phyloP scores from a whole-genome alignment of 2,888 invertebrate species.

The Harpalus rubripes region DNA sequence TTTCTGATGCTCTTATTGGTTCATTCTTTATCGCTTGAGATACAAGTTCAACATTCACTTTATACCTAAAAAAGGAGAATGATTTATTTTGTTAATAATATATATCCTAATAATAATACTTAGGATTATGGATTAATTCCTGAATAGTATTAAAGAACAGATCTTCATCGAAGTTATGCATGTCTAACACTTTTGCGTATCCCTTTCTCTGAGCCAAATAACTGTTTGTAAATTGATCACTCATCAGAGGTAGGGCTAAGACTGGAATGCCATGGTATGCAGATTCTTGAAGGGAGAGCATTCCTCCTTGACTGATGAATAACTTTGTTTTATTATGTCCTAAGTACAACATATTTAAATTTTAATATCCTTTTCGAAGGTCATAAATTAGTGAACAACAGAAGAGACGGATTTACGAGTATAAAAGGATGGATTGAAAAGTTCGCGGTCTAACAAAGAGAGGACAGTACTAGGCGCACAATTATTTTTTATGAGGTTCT shows the following conservation, averaged over 20 bases:
- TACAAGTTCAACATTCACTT: not conserved
- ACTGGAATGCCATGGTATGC: constrained; percentile 38
- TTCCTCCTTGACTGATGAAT: constrained; percentile 56
- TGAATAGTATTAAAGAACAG: constrained; percentile 28
- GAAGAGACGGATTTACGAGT: too few species aligned
- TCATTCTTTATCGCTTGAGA: constrained; percentile 13
- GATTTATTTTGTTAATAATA: not conserved
- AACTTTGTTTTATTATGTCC: constrained; percentile 45
- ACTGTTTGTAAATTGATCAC: constrained; percentile 38
- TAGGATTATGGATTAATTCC: constrained; percentile 26
- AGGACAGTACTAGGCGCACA: too few species aligned
- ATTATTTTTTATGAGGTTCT: too few species aligned
- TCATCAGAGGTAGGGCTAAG: constrained; percentile 19
- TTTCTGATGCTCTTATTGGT: constrained; percentile 11
- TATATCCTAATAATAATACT: not conserved
- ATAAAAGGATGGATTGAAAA: too few species aligned
- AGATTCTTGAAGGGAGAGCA: constrained; percentile 52
- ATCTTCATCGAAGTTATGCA: constrained; percentile 38
- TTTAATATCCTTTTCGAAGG: too few species aligned
- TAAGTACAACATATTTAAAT: constrained; percentile 8
- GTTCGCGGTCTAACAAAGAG: too few species aligned
- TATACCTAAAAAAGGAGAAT: constrained; percentile 11
- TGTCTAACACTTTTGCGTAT: constrained; percentile 18
- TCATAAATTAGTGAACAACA: too few species aligned
- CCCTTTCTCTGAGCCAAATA: constrained; percentile 33